A percentile compares a stretch with the other conserved stretches of the same genome.
Conservation (phyloP, 2,888 invertebrate genomes). For the Nemotelus nigrinus region DNA sequence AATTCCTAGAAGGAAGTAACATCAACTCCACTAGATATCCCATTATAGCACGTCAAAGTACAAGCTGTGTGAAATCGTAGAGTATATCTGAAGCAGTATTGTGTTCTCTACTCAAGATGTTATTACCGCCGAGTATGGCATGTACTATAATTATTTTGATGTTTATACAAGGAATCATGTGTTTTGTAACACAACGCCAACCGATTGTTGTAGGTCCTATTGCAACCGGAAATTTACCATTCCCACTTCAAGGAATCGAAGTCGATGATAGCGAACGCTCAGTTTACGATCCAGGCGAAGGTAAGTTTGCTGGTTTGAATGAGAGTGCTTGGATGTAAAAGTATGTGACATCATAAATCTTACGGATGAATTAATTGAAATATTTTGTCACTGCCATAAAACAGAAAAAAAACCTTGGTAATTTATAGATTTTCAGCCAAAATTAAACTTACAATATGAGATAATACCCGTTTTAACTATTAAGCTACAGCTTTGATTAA, state of each 20-base stretch:
- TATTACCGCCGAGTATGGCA: slow-evolving; percentile 52
- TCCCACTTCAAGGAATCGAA: slow-evolving; percentile 39
- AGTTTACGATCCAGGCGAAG: slow-evolving; percentile 64
- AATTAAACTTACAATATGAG: too few relatives aligned
- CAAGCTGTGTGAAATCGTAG: too few relatives aligned
- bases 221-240: slow-evolving; percentile 24
- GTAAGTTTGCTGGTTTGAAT: slow-evolving; percentile 56
- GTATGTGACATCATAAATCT: too few relatives aligned
- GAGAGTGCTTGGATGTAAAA: neutral
- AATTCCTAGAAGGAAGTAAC: too few relatives aligned
- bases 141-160: slow-evolving; percentile 52
- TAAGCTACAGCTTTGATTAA: too few relatives aligned
- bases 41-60: too few relatives aligned
- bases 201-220: slow-evolving; percentile 28
- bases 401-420: neutral
- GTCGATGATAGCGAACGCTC: slow-evolving; percentile 56
- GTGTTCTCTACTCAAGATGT: slow-evolving; percentile 47
- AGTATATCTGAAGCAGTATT: too few relatives aligned
- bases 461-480: too few relatives aligned
- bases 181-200: slow-evolving; percentile 39
- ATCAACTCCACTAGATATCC: too few relatives aligned
- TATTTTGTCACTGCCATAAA: neutral
- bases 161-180: slow-evolving; percentile 49
- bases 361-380: neutral
- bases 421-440: too few relatives aligned